Percentiles rank a stretch among this genome's conserved stretches.
These are phyloP conservation scores for Mythimna ferrago DNA, from an alignment of 2,888 invertebrate genomes.

Conservation along the genomic window DNA sequence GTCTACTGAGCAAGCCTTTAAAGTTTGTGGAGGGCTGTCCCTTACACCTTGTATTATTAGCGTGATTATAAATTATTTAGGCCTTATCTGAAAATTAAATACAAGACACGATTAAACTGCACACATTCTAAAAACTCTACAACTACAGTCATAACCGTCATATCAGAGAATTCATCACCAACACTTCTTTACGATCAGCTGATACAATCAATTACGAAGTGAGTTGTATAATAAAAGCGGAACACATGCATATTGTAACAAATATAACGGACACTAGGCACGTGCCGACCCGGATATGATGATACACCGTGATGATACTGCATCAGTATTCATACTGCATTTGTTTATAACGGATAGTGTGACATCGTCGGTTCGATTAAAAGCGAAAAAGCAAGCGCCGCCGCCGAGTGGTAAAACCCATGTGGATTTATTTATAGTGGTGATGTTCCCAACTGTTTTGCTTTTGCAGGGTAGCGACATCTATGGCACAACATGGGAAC, in stretches of 20 bases:
- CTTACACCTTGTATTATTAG: too few relatives aligned
- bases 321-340: conserved; percentile 55
- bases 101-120: background rate
- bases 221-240: conserved; percentile 57
- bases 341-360: conserved; percentile 41
- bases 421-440: background rate
- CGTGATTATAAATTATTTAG: background rate
- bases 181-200: conserved; percentile 39
- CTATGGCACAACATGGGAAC: too few relatives aligned
- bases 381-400: conserved; percentile 17
- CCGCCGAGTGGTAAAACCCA: background rate
- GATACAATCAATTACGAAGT: conserved; percentile 55
- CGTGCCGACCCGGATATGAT: conserved; percentile 66
- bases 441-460: background rate
- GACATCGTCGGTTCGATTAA: conserved; percentile 45
- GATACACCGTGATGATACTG: conserved; percentile 53
- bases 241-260: conserved; percentile 42
- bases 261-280: conserved; percentile 54
- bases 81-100: background rate
- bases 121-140: background rate
- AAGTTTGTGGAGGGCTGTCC: too few relatives aligned
- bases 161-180: conserved; percentile 1
- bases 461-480: too few relatives aligned
- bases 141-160: background rate
- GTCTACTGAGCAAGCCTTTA: too few relatives aligned